Base-by-base conservation (phyloP, 2,888 invertebrate species). In the Drosophila rellima region DNA sequence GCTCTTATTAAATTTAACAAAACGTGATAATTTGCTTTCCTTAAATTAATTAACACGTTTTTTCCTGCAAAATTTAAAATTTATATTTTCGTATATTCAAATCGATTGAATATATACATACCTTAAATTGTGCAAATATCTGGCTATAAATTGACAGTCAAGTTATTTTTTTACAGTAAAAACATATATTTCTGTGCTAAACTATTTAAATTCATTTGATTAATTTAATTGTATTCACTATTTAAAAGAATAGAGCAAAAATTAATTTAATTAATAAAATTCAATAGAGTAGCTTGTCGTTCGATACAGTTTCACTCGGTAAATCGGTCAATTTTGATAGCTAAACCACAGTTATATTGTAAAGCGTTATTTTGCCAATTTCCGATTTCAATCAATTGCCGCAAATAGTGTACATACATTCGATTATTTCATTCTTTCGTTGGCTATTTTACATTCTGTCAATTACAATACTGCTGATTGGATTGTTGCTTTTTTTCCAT, bases 391-490 rank as follows among this genome's bases (percentile, higher is more conserved):
- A 82, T 82, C 82, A 82, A 84, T 75, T 47, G 68, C 70, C 82
- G 66, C 72, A 84, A 80, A 84, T 71, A 87, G 79, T 88, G 84
- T 82, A 75, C 85, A 79, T 64, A 59, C 57, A 73, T 78, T 69
- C 74, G 78, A 78, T 78, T 64, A 66, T 66, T 48, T 63, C 54
- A 73, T 63, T 56, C 60, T 56, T 78, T 57, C 71, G 66, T 66
- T 87, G 69, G 70, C 64, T 65, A 76, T 85, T 79, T 77, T 80
- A 63, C 83, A 77, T 85, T 84, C 74, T 72, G 77, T 70, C 86
- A 83, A 83, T 83, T 88, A 86, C 83, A 77, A 70, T 70, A 77
- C 66, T 57, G 71, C 70, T 88, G 86, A 83, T 83, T 88, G 88
- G 80, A 88, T 83, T 83, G 88, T 80, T 88, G 80, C 65, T 57